These are phyloP conservation scores for Lucilia cuprina DNA, from an alignment of 1,140 invertebrate species.

Conservation along the genomic window DNA sequence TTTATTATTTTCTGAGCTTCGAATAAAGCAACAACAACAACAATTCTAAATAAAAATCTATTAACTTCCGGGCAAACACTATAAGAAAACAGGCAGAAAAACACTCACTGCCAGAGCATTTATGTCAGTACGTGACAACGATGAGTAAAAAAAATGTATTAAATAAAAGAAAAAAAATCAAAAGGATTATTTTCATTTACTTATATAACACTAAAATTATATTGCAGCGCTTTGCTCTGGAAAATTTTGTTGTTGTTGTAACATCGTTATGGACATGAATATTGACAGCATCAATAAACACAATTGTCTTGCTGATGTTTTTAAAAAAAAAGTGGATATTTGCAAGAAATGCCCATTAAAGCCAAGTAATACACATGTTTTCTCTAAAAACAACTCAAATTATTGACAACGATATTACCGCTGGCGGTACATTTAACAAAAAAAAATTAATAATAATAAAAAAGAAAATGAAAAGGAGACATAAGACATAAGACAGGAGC, in stretches of 20 bases:
- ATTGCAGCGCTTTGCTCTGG: neutral
- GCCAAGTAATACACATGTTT: neutral
- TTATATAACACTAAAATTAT: neutral
- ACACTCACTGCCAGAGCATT: slow-evolving; percentile 10
- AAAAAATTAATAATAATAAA: neutral
- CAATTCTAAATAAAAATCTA: slow-evolving; percentile 37
- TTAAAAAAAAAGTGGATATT: neutral
- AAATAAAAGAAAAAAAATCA: neutral
- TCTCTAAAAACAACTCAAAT: slow-evolving; percentile 4
- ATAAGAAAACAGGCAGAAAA: neutral
- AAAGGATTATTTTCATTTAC: neutral
- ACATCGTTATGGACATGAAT: slow-evolving; percentile 14
- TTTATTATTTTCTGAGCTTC: neutral
- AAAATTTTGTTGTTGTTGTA: neutral
- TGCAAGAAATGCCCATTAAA: neutral
- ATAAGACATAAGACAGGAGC: neutral
- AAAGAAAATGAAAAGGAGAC: neutral
- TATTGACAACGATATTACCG: neutral
- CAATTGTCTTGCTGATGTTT: neutral
- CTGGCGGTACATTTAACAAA: neutral
- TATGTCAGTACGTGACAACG: slow-evolving; percentile 30
- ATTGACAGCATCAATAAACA: slow-evolving; percentile 7
- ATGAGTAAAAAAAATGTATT: slow-evolving; percentile 24
- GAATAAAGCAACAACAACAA: neutral
- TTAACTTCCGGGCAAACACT: slow-evolving; percentile 37